Percentiles rank a stretch among this genome's conserved stretches.
Evolutionary conservation across 2,113 vertebrate species (phyloP).

Genomic region (Vimba vimba): DNA sequence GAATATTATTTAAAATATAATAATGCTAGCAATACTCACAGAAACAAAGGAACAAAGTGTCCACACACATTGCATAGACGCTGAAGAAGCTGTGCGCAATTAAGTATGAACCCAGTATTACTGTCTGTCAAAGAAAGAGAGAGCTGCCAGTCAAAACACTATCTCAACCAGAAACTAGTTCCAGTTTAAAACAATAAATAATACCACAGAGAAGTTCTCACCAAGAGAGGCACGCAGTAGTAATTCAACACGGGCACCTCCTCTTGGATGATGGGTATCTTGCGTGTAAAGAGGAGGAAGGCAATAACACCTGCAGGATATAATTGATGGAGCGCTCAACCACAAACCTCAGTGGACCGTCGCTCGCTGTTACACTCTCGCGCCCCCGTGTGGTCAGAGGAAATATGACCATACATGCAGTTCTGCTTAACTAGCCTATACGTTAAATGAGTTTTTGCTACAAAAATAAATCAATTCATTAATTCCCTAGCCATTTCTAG

Average conservation of each 20-base stretch:
- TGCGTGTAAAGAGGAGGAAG: conserved; percentile 86
- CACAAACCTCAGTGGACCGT: neutral
- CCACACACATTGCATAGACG: conserved; percentile 92
- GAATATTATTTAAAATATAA: neutral
- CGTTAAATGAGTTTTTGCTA: too few species aligned
- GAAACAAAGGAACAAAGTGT: conserved; percentile 94
- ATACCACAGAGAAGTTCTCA: conserved; percentile 68
- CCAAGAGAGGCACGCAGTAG: conserved; percentile 90
- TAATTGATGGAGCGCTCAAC: neutral
- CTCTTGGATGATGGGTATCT: conserved; percentile 76
- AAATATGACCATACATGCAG: neutral
- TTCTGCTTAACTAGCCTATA: too few species aligned
- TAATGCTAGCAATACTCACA: conserved; percentile 79
- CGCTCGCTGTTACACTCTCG: neutral
- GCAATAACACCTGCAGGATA: conserved; percentile 80
- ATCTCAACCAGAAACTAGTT: neutral
- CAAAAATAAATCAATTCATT: too few species aligned
- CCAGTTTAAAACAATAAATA: neutral
- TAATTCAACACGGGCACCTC: conserved; percentile 85
- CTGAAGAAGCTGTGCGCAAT: conserved; percentile 93
- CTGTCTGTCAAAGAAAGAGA: conserved; percentile 74
- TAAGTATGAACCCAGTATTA: conserved; percentile 86
- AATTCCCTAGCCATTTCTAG: too few species aligned
- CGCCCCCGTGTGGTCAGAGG: neutral
- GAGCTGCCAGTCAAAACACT: neutral